Conservation (phyloP, 2,797 vertebrate genomes). For the Pangasius krempfi region DNA sequence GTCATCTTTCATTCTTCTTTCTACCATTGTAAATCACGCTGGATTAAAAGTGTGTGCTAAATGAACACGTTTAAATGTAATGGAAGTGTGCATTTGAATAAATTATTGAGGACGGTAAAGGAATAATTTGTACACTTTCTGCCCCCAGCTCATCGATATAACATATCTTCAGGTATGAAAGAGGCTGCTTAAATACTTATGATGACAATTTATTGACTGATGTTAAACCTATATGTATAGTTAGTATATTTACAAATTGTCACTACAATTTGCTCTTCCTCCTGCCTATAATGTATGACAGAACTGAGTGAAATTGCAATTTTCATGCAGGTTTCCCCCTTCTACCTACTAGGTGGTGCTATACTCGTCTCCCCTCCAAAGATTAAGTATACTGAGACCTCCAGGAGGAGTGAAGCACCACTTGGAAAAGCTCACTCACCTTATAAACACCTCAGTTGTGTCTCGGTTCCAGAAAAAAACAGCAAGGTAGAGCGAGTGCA, state of each 20-base stretch:
- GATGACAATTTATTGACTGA: background rate
- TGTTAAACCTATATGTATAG: background rate
- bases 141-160: background rate
- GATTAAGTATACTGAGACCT: conserved; percentile 61
- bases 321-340: conserved; percentile 6
- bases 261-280: background rate
- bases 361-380: conserved; percentile 77
- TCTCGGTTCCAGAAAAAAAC: conserved; percentile 19
- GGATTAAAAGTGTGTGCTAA: background rate
- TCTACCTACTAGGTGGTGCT: conserved; percentile 71
- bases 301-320: background rate
- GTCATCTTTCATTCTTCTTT: conserved; percentile 34
- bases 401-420: conserved; percentile 60
- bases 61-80: background rate
- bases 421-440: conserved; percentile 59
- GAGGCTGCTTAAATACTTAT: background rate
- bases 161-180: background rate
- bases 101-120: background rate
- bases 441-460: conserved; percentile 59
- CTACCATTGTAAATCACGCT: background rate
- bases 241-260: background rate
- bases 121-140: background rate
- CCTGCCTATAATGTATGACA: background rate
- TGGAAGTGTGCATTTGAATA: background rate
- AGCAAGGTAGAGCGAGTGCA: conserved; percentile 44